Evolutionary conservation across 2,797 vertebrate species (phyloP).

Genomic region (Karalla daura): DNA sequence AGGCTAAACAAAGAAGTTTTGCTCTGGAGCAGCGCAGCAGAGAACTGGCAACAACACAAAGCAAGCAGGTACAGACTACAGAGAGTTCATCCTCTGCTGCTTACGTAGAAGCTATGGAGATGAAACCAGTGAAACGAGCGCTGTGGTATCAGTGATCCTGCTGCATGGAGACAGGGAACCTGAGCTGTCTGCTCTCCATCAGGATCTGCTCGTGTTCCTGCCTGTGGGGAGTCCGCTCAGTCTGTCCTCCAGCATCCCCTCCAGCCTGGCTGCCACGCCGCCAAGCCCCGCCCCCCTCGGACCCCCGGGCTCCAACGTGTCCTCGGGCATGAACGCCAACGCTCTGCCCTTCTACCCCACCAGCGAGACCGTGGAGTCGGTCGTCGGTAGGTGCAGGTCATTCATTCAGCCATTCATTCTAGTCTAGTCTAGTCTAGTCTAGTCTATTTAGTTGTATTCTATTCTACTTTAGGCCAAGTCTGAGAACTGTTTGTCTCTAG

Average conservation of each 20-base stretch:
- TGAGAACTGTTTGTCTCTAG: too few species aligned
- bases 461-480: too few species aligned
- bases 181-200: slow-evolving; percentile 38
- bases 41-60: slow-evolving; percentile 90
- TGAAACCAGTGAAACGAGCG: too few species aligned
- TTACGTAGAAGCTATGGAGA: too few species aligned
- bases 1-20: slow-evolving; percentile 94
- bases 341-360: slow-evolving; percentile 98
- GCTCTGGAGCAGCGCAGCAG: slow-evolving; percentile 90
- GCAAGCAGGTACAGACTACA: slow-evolving; percentile 95
- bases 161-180: neutral
- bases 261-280: slow-evolving; percentile 95
- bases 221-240: slow-evolving; percentile 96
- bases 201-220: slow-evolving; percentile 95
- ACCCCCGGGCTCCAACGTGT: slow-evolving; percentile 86
- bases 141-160: neutral
- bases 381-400: slow-evolving; percentile 88
- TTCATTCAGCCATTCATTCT: neutral
- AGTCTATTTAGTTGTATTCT: too few species aligned
- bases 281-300: slow-evolving; percentile 93
- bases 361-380: slow-evolving; percentile 98
- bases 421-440: too few species aligned
- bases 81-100: too few species aligned
- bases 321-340: slow-evolving; percentile 98
- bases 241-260: slow-evolving; percentile 97